Evolutionary conservation across 2,113 vertebrate genomes (phyloP), one percentile per base, ranked within the genome.

Genomic region (Aphyosemion australe): DNA sequence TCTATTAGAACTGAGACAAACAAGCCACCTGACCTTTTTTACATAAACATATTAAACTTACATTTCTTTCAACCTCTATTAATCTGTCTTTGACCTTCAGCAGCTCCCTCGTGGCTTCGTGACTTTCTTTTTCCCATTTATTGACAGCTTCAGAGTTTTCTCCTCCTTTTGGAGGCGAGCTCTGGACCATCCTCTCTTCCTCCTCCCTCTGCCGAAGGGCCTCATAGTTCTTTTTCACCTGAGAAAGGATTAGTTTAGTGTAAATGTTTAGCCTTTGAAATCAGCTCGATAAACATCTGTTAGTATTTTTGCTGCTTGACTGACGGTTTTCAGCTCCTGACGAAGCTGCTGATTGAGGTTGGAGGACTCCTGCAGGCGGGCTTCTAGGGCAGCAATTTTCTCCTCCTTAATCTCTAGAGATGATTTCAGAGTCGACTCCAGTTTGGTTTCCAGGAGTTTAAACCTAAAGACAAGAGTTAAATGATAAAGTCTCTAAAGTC

Each of bases 211-310:
- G 97, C 58, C 96, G 97, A 37, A 99, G 94, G 8, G 96, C 97
- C 92, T 99, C 97, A 7, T 98, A 99, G 92, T 98, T 99, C 86
- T 97, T 98, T 88, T 97, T 99, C 69, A 99, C 97, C 97, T 99
- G 78, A 1, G 4, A n/a, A 21, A 37, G 65, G 5, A 72, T n/a
- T 6, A 0, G 41, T 42, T 4, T 2, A 42, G 1, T 2, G 1
- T 13, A 42, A 42, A 42, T 11, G 41, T 10, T 37, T 37, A 7
- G 7, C 6, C 34, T 37, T 1, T 37, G 34, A 37, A 37, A 5
- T 5, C 26, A 26, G 5, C 26, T 26, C 26, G 26, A 26, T 26
- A 5, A 26, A 26, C 26, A 26, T 26, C 26, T 26, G 3, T 37
- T 37, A 1, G 1, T 54, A 6, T 15, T 41, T n/a, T 37, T 52